These are phyloP conservation scores for Cosmia pyralina DNA, from an alignment of 2,888 invertebrate genomes.

Conservation along the genomic window DNA sequence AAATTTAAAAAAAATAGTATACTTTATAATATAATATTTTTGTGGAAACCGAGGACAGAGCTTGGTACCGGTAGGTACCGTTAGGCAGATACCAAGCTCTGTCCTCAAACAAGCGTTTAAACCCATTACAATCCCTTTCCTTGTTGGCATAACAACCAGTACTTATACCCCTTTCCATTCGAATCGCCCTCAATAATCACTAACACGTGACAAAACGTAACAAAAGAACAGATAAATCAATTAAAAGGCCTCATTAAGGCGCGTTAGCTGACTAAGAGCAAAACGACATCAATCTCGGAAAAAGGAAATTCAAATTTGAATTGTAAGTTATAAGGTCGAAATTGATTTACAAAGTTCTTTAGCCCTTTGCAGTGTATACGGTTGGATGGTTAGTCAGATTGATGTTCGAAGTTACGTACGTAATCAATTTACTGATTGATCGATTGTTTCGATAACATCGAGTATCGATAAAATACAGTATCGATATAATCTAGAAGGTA, in stretches of 20 bases:
- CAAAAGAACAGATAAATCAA: slow-evolving; percentile 35
- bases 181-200: slow-evolving; percentile 18
- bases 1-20: no score
- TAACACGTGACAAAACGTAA: slow-evolving; percentile 18
- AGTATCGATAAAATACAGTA: not conserved
- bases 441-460: slow-evolving; percentile 31
- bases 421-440: slow-evolving; percentile 33
- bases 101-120: not conserved
- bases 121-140: not conserved
- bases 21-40: no score
- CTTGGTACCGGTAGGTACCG: no score
- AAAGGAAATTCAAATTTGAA: slow-evolving; percentile 30
- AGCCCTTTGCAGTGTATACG: slow-evolving; percentile 21
- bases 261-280: not conserved
- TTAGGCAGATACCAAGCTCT: no score
- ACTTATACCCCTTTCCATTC: not conserved
- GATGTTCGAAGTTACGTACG: slow-evolving; percentile 43
- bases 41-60: no score
- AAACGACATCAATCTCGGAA: not conserved
- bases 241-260: slow-evolving; percentile 37
- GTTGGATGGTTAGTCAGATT: slow-evolving; percentile 22
- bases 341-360: slow-evolving; percentile 21
- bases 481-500: not conserved
- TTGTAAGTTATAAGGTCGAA: not conserved
- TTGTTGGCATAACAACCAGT: not conserved